Conservation (phyloP, 92 coral and sea anemone genomes). For the Parazoanthus swiftii region DNA sequence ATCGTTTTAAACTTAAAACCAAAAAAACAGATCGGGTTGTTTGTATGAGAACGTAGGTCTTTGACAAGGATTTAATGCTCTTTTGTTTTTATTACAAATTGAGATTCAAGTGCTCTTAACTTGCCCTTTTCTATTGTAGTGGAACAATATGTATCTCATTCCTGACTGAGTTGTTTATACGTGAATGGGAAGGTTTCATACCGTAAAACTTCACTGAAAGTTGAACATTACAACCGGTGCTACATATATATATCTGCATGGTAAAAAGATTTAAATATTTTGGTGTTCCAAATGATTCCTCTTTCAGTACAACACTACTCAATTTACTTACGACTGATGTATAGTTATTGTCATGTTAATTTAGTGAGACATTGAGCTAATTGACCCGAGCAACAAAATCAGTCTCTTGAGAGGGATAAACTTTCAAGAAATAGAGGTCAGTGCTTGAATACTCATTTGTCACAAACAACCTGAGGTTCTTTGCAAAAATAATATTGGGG, state of each 20-base stretch:
- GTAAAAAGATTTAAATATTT: background rate
- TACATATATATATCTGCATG: background rate
- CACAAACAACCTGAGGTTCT: too few species aligned
- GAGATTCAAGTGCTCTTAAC: background rate
- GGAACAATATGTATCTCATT: background rate
- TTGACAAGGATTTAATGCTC: background rate
- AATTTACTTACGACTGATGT: background rate
- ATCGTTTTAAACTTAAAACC: too few species aligned
- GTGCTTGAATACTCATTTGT: too few species aligned
- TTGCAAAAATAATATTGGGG: too few species aligned
- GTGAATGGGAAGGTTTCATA: background rate
- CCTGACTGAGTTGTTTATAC: background rate
- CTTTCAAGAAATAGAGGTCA: too few species aligned
- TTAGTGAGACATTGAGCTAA: too few species aligned
- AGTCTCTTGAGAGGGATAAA: too few species aligned
- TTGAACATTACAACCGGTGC: background rate
- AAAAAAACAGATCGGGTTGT: too few species aligned
- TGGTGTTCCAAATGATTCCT: background rate
- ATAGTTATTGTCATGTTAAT: background rate
- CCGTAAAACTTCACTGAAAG: background rate
- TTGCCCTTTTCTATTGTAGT: too few species aligned
- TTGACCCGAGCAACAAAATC: too few species aligned
- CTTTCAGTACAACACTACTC: background rate
- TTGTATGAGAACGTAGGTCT: too few species aligned
- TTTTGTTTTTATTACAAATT: too few species aligned